Base-by-base conservation (phyloP, 2,888 invertebrate genomes). In the Byasa hedistus region DNA sequence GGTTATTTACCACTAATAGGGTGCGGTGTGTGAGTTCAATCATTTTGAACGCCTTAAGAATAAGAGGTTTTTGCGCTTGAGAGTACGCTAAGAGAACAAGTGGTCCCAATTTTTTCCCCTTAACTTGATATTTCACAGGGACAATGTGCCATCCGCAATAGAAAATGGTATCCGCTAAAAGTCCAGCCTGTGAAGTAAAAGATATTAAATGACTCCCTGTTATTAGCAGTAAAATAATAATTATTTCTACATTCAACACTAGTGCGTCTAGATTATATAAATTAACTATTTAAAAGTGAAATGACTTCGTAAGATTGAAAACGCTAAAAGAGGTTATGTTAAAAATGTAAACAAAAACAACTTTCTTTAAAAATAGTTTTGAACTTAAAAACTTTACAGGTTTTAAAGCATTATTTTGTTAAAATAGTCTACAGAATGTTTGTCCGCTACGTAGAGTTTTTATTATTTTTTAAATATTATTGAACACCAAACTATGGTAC, bases 21-120 rank as follows among this genome's bases (percentile, higher is more conserved):
- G 88, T 87, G 4, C 71, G 82, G 39, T 91, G 89, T 15, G 88
- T 86, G 1, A 91, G 83, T 24, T 87, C 78, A 3, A 89, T 68
- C 87, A 91, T 89, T 60, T 88, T 88, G 71, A 90, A 92, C 1
- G 92, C 90, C 68, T 89, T 92, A 81, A 92, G 86, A 39, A 87
- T 76, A 1, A 90, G 77, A 2, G 92, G 88, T 1, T 78, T 81
- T 69, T 91, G 87, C 0, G 91, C 82, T 66, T 86, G 84, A 64
- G 77, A 75, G 61, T 86, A 82, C 1, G 88, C 85, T 21, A 87
- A 71, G 19, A 84, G 69, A 5, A 92, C 83, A 8, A 87, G 70
- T 17, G 76, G 76, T 44, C 83, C 74, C 19, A 82, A 76, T 23
- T 86, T 77, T 17, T 81, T 79, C 7, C 75, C 79, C 12, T 72